These are phyloP conservation scores for Steinernema feltiae DNA, from an alignment of 1,140 invertebrate genomes.

Conservation along the genomic window DNA sequence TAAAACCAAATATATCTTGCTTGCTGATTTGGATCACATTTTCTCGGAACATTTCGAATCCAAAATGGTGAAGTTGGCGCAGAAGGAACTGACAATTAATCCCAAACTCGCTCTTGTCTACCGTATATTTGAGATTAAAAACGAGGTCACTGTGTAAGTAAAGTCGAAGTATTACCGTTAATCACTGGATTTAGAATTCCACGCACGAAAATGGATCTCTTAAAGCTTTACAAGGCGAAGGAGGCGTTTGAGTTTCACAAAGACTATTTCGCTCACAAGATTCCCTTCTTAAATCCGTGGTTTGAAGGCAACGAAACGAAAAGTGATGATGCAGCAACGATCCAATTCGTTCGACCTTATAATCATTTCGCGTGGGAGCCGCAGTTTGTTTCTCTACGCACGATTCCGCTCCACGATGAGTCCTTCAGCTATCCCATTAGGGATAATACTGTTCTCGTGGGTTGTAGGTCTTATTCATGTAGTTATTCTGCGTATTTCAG, in stretches of 20 bases:
- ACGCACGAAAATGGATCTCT: slow-evolving; percentile 13
- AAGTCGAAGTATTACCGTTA: background rate
- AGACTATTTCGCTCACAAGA: slow-evolving; percentile 1
- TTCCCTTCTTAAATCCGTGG: slow-evolving; percentile 6
- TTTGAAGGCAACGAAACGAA: background rate
- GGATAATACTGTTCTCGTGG: slow-evolving; percentile 25
- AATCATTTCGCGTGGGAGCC: slow-evolving; percentile 17
- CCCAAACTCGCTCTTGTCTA: slow-evolving; percentile 19
- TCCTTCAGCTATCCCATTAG: slow-evolving; percentile 9
- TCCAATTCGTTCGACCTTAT: slow-evolving; percentile 13
- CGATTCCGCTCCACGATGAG: slow-evolving; percentile 13
- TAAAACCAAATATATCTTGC: slow-evolving; percentile 12
- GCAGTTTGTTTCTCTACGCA: slow-evolving; percentile 8
- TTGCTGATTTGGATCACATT: slow-evolving; percentile 19
- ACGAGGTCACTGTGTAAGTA: background rate
- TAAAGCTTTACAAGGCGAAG: background rate
- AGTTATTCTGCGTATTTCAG: background rate
- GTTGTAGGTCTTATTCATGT: background rate
- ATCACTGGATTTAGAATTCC: background rate
- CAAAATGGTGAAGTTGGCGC: background rate
- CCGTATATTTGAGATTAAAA: slow-evolving; percentile 18
- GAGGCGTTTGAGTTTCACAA: slow-evolving; percentile 17
- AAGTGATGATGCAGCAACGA: background rate
- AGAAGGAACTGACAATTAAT: background rate
- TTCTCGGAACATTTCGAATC: slow-evolving; percentile 12